Evolutionary conservation across 2,113 vertebrate genomes (phyloP), one percentile per base, ranked within the genome.

Genomic region (Craseonycteris thonglongyai): DNA sequence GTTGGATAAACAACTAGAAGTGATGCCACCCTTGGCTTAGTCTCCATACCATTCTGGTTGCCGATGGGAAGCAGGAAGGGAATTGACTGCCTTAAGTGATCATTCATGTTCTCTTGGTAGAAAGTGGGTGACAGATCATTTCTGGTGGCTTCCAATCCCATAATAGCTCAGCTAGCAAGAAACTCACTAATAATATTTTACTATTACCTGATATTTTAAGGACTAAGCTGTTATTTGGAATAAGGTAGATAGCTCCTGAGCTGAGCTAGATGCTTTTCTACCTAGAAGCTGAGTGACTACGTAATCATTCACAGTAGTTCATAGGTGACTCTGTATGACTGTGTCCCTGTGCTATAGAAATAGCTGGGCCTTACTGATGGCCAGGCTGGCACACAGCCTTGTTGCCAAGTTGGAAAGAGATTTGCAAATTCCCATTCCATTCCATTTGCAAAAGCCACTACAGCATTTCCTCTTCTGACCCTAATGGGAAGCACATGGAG

Each of bases 401-500:
- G 54, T 93, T 54, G 82, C 80, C 94, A 97, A 95, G 72, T 91
- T 90, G 19, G 38, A 97, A 91, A 95, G 91, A 28, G 0, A 97
- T 96, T 78, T 95, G 74, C 97, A 97, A 93, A 92, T 10, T 90
- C 85, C 59, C 42, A 42, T 76, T 92, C 84, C 88, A 82, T 81
- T 91, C 91, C 56, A 61, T 90, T 93, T 95, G 61, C 59, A 87
- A 96, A 97, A 96, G 97, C 45, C 59, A 93, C 72, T 19, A 82
- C 33, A 18, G 30, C 11, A 76, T 89, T 96, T 96, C 86, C 96
- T 95, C 94, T 93, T 68, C 90, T 96, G 81, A 94, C 56, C 96
- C 33, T 94, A 97, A 59, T 95, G 90, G 92, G 97, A 98, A 98
- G 91, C 95, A 97, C 90, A 96, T 88, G 90, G 78, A 11, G 51